Evolutionary conservation across 2,888 invertebrate genomes (phyloP).

Genomic region (Anodontia alba): DNA sequence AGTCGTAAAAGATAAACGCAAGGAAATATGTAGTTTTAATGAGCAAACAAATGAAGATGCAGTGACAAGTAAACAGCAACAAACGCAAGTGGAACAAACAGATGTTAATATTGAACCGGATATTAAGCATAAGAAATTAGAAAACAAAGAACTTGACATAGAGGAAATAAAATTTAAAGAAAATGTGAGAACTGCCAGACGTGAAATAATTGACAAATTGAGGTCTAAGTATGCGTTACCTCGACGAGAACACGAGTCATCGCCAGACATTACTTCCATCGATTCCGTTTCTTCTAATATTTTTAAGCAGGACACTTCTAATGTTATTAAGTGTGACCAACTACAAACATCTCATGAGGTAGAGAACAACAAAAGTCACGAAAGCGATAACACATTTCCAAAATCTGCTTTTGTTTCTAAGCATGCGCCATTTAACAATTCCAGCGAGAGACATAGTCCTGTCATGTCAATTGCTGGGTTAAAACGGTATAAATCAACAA

Average conservation of each 20-base stretch:
- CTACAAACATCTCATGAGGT: background rate
- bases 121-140: background rate
- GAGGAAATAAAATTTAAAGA: slow-evolving; percentile 55
- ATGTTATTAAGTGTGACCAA: background rate
- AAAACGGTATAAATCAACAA: slow-evolving; percentile 1
- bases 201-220: slow-evolving; percentile 50
- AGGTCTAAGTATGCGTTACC: slow-evolving; percentile 32
- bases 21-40: too few species aligned
- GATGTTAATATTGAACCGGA: background rate
- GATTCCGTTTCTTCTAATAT: too few species aligned
- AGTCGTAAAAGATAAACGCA: too few species aligned
- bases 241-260: background rate
- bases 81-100: background rate
- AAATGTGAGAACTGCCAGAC: slow-evolving; percentile 41
- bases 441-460: background rate
- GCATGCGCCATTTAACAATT: background rate
- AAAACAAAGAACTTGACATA: slow-evolving; percentile 16
- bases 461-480: slow-evolving; percentile 5
- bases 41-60: background rate
- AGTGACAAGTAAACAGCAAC: too few species aligned
- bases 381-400: background rate
- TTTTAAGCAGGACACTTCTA: background rate
- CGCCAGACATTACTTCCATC: background rate
- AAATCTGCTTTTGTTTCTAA: background rate
- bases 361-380: too few species aligned